Evolutionary conservation across 2,113 vertebrate species (phyloP).

Genomic region (Prunella fulvescens): DNA sequence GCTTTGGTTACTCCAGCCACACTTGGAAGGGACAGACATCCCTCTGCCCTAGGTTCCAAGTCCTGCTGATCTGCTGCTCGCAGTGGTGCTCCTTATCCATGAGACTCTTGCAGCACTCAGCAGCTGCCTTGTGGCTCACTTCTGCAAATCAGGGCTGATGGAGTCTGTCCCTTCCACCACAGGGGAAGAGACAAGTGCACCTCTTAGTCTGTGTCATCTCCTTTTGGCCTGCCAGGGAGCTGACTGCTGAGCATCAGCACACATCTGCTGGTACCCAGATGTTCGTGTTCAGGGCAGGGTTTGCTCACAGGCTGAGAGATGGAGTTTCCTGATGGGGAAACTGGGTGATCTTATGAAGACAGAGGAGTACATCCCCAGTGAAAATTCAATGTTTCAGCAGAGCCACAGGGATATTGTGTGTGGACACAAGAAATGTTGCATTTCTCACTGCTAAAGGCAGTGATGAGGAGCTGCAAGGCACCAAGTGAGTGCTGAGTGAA

Average conservation of each 20-base stretch:
- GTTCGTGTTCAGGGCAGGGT: neutral
- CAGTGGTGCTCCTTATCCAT: rapidly evolving
- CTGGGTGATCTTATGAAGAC: neutral
- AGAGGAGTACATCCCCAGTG: neutral
- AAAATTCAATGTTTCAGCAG: rapidly evolving
- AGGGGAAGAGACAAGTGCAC: neutral
- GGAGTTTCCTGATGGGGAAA: neutral
- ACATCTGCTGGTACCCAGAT: neutral
- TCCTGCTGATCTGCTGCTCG: neutral
- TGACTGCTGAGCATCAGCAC: neutral
- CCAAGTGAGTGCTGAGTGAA: neutral
- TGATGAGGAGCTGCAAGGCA: neutral
- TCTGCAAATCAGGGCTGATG: neutral
- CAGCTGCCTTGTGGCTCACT: neutral
- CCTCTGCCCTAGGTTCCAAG: neutral
- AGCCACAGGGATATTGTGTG: neutral
- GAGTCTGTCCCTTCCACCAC: neutral
- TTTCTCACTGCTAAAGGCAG: neutral
- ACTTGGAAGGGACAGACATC: rapidly evolving
- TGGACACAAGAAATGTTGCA: rapidly evolving
- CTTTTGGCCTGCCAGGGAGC: neutral
- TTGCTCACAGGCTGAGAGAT: neutral
- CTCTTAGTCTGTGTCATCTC: neutral
- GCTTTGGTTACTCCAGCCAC: neutral
- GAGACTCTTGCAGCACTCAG: neutral